Conservation (phyloP, 2,888 invertebrate genomes). For the Drosophila parthenogenetica region DNA sequence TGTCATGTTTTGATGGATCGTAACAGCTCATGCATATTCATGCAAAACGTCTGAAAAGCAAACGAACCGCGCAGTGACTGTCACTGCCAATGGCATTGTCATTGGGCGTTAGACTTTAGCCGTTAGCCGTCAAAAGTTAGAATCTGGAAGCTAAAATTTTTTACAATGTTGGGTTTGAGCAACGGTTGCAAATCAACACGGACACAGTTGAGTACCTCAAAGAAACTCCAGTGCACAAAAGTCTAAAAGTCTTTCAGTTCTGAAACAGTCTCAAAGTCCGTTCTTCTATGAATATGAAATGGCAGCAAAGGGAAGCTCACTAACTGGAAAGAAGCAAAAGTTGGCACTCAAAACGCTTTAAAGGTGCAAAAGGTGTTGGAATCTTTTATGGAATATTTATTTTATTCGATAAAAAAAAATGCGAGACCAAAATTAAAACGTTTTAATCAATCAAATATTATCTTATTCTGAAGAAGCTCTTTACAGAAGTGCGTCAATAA, state of each 20-base stretch:
- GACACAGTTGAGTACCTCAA: constrained; percentile 19
- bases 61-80: constrained; percentile 61
- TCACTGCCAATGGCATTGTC: constrained; percentile 46
- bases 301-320: constrained; percentile 40
- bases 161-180: constrained; percentile 25
- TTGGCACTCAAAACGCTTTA: constrained; percentile 7
- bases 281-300: constrained; percentile 16
- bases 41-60: constrained; percentile 62
- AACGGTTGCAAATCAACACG: constrained; percentile 41
- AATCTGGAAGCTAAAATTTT: constrained; percentile 14
- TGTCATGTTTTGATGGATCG: constrained; percentile 78
- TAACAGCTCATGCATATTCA: constrained; percentile 78
- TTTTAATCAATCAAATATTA: too few species aligned
- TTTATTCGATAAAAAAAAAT: too few species aligned
- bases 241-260: constrained; percentile 27
- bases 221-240: constrained; percentile 23
- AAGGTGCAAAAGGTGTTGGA: background rate
- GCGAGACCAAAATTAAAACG: too few species aligned
- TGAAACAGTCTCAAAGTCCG: constrained; percentile 18
- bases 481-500: too few species aligned
- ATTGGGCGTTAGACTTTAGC: constrained; percentile 21
- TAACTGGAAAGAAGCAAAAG: constrained; percentile 53
- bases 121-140: constrained; percentile 1
- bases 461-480: too few species aligned
- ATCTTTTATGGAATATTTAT: too few species aligned